phyloP scores from a whole-genome alignment of 2,113 vertebrate species.

The Vulpes vulpes region DNA sequence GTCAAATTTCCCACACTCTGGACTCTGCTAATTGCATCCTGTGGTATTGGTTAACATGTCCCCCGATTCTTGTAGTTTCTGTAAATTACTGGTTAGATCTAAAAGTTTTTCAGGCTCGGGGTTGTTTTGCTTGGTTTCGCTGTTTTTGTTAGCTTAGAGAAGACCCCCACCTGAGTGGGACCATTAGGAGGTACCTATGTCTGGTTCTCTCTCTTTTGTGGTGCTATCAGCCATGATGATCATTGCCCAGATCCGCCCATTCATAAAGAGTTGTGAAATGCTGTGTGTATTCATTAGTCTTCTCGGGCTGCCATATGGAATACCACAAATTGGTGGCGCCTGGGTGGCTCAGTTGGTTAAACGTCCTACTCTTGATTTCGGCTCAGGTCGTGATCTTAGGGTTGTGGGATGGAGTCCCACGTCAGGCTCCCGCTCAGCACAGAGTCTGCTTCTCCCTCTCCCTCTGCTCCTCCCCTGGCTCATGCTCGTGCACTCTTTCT shows the following conservation, averaged over 20 bases:
- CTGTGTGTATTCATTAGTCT: background rate
- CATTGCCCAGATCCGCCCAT: background rate
- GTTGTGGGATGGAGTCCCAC: background rate
- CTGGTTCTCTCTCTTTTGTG: background rate
- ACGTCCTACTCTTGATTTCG: background rate
- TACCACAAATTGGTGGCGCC: background rate
- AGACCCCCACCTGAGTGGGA: background rate
- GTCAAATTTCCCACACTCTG: background rate
- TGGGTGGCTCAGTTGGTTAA: background rate
- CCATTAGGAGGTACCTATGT: background rate
- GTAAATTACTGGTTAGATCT: background rate
- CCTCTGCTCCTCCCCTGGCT: background rate
- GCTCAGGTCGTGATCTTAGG: background rate
- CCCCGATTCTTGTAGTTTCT: background rate
- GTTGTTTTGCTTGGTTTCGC: background rate
- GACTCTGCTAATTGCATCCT: background rate
- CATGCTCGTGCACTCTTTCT: fast-evolving
- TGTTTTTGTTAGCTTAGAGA: background rate
- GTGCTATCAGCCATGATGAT: background rate
- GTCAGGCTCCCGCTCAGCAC: background rate
- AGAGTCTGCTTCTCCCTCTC: background rate
- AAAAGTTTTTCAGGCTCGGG: background rate
- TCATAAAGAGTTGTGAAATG: background rate
- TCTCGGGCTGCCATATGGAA: background rate
- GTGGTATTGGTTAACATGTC: too few species aligned